phyloP scores from a whole-genome alignment of 2,888 invertebrate genomes.

The Platycnemis pennipes region DNA sequence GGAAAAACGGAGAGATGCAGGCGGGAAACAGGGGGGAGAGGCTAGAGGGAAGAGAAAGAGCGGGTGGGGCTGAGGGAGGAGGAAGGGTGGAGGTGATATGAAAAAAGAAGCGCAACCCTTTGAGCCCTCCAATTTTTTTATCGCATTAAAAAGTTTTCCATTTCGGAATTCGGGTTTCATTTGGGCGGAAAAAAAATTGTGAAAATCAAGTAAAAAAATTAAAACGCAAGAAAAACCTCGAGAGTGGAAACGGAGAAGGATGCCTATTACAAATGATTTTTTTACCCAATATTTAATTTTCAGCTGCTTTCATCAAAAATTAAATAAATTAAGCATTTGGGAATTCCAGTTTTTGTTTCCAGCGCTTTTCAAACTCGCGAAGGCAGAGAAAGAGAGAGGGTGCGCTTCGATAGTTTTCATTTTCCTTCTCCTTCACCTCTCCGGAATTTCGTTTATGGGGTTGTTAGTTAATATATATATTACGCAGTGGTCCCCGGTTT shows the following conservation, averaged over 20 bases:
- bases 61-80: not conserved
- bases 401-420: not conserved
- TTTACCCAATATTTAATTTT: slow-evolving; percentile 62
- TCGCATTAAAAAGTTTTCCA: slow-evolving; percentile 65
- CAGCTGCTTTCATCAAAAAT: slow-evolving; percentile 50
- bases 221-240: not conserved
- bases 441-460: not conserved
- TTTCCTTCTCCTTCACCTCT: not conserved
- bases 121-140: slow-evolving; percentile 43
- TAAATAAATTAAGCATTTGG: slow-evolving; percentile 44
- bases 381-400: not conserved
- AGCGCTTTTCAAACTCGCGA: not conserved
- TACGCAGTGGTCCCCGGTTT: not conserved
- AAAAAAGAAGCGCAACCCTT: slow-evolving; percentile 51
- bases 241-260: slow-evolving; percentile 19
- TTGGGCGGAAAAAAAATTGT: not conserved
- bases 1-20: not conserved
- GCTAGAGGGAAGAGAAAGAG: not conserved
- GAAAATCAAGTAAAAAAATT: not conserved
- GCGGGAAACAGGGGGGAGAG: not conserved
- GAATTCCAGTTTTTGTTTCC: slow-evolving; percentile 33
- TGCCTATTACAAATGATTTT: slow-evolving; percentile 24
- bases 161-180: slow-evolving; percentile 65
- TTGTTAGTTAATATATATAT: slow-evolving; percentile 1
- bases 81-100: slow-evolving; percentile 23